Percentiles rank a stretch among this genome's conserved stretches.
phyloP scores from a whole-genome alignment of 2,113 vertebrate species.

The Myrmecophaga tridactyla region DNA sequence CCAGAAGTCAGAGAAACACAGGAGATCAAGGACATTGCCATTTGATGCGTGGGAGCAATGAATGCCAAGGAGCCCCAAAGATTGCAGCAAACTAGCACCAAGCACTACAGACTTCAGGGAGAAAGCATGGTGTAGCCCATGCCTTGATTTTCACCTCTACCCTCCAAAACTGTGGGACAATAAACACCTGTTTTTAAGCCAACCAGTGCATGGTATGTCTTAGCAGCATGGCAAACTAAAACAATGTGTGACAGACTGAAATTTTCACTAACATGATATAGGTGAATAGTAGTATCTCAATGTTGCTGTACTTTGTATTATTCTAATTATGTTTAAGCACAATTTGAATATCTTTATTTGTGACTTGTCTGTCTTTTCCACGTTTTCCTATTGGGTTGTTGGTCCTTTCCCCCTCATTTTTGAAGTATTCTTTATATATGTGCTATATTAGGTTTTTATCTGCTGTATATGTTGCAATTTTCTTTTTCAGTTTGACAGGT shows the following conservation, averaged over 20 bases:
- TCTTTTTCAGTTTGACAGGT: background rate
- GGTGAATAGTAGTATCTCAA: background rate
- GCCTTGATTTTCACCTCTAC: too few relatives aligned
- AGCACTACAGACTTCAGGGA: too few relatives aligned
- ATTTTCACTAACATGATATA: background rate
- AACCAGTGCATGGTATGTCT: too few relatives aligned
- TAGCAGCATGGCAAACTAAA: too few relatives aligned
- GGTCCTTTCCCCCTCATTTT: background rate
- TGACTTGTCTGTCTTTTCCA: slow-evolving; percentile 8
- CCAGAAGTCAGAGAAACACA: too few relatives aligned
- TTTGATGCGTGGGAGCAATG: too few relatives aligned
- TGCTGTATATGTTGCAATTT: background rate
- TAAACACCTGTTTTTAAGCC: too few relatives aligned
- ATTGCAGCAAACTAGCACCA: too few relatives aligned
- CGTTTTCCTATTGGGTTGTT: background rate
- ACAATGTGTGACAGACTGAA: background rate
- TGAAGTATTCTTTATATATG: background rate
- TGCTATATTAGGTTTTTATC: background rate
- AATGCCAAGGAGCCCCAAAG: too few relatives aligned
- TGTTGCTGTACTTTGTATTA: slow-evolving; percentile 1
- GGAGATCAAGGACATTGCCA: too few relatives aligned
- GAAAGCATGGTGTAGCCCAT: too few relatives aligned
- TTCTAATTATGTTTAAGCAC: background rate
- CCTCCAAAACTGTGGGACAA: too few relatives aligned
- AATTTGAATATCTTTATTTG: slow-evolving; percentile 18